These are phyloP conservation scores for Pseudotriccus pelzelni DNA, from an alignment of 2,797 vertebrate species.

Conservation along the genomic window DNA sequence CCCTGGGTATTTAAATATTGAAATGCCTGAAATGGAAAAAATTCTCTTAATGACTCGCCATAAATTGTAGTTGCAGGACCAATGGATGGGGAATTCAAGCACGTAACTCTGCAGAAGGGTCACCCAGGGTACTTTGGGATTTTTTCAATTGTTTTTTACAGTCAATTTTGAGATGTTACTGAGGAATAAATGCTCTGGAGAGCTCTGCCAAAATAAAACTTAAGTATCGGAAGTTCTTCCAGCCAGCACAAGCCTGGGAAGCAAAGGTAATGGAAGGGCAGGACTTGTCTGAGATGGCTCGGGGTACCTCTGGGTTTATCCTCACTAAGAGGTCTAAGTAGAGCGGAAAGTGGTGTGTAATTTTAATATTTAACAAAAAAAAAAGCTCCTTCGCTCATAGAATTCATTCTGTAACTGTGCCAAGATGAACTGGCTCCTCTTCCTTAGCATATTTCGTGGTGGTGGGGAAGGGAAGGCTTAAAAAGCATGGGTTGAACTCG, in stretches of 20 bases:
- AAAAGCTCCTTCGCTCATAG: neutral
- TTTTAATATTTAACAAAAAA: neutral
- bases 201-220: neutral
- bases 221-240: neutral
- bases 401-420: neutral
- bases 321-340: neutral
- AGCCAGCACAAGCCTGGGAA: neutral
- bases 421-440: neutral
- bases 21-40: neutral
- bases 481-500: neutral
- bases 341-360: neutral
- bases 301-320: neutral
- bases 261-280: neutral
- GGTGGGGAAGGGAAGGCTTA: neutral
- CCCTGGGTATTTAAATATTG: slow-evolving; percentile 4
- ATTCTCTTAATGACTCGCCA: neutral
- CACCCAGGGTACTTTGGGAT: neutral
- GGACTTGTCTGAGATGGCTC: neutral
- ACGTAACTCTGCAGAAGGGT: neutral
- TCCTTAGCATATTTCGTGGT: neutral
- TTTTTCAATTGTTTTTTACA: neutral
- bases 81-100: neutral
- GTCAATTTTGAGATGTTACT: neutral
- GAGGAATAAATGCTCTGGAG: neutral
- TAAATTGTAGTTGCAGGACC: neutral